Conservation (phyloP, 2,113 vertebrate genomes). For the Galeopterus variegatus region DNA sequence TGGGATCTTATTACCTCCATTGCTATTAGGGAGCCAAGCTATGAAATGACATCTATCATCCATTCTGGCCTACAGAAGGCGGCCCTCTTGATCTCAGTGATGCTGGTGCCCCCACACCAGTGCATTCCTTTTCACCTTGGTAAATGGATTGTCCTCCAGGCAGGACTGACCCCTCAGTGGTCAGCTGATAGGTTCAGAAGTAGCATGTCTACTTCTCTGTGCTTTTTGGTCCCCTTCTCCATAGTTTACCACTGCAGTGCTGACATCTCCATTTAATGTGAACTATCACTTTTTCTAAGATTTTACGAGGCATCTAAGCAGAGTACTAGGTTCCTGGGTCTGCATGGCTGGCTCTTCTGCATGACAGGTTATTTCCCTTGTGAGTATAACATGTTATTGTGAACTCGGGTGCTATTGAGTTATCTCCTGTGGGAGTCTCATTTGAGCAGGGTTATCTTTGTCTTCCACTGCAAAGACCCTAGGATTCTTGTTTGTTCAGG, state of each 20-base stretch:
- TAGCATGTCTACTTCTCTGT: neutral
- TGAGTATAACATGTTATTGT: neutral
- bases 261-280: neutral
- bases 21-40: neutral
- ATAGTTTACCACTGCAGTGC: neutral
- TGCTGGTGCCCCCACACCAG: neutral
- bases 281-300: neutral
- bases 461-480: constrained; percentile 27
- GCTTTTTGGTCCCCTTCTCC: neutral
- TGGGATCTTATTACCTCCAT: neutral
- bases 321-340: neutral
- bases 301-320: neutral
- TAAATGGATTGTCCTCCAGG: neutral
- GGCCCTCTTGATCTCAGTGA: neutral
- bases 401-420: neutral
- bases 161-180: neutral
- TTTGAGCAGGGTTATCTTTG: neutral
- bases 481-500: neutral
- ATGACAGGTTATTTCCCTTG: neutral
- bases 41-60: neutral
- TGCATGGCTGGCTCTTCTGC: neutral
- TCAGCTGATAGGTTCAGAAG: neutral
- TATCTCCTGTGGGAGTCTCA: neutral
- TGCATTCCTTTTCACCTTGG: neutral
- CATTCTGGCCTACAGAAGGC: neutral